Percentiles rank a stretch among this genome's conserved stretches.
phyloP scores from a whole-genome alignment of 2,888 invertebrate species.

The Pristionchus mayeri region DNA sequence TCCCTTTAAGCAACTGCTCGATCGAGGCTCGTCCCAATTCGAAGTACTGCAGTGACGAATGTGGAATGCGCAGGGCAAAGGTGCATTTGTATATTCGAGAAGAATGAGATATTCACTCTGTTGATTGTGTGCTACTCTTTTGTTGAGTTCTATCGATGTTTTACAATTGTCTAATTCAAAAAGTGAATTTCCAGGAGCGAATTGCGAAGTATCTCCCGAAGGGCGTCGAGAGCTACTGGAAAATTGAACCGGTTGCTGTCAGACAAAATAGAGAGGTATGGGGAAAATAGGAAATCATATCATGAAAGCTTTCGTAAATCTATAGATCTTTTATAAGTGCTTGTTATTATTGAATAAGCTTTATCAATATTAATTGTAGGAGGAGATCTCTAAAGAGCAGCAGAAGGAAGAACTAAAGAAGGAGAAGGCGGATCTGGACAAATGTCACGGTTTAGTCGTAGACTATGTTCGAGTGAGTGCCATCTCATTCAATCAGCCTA shows the following conservation, averaged over 20 bases:
- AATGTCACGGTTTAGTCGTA: background rate
- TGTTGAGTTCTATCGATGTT: background rate
- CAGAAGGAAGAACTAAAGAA: background rate
- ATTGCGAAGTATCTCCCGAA: slow-evolving; percentile 53
- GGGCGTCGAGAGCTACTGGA: slow-evolving; percentile 53
- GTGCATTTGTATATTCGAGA: background rate
- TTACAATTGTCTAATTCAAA: background rate
- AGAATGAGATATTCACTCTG: background rate
- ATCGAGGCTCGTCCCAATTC: slow-evolving; percentile 51
- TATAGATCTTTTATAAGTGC: background rate
- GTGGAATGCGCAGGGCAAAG: slow-evolving; percentile 60
- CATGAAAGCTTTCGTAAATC: background rate
- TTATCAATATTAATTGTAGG: background rate
- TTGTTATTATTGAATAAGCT: background rate
- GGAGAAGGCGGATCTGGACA: background rate
- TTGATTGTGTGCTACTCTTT: too few relatives aligned
- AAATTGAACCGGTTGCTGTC: background rate
- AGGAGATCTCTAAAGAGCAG: background rate
- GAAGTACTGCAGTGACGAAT: slow-evolving; percentile 66
- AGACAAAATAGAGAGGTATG: background rate
- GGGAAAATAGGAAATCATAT: background rate
- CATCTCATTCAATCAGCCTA: background rate
- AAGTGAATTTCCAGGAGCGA: slow-evolving; percentile 27
- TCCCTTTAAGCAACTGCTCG: background rate
- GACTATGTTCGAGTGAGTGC: slow-evolving; percentile 7